Evolutionary conservation across 1,140 invertebrate genomes (phyloP), one percentile per base, ranked within the genome.

Genomic region (Micrasema minimum): DNA sequence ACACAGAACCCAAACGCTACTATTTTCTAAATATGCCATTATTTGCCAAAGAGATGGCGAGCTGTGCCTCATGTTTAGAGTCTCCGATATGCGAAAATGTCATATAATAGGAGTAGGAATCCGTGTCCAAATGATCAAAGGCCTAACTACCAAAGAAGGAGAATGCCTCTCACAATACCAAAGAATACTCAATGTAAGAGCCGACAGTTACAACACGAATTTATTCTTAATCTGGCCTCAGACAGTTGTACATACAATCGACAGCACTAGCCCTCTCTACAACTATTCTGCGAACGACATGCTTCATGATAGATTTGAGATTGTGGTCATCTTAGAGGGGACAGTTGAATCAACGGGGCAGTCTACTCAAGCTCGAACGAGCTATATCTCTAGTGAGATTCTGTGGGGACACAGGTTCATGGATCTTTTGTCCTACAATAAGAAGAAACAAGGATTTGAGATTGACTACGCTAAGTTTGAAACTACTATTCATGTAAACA

Each of bases 1-100:
- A 80, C 94, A 96, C 76, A 86, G 96, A 50, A 93, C 94, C 0
- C 90, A 97, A 80, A 98, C 96, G 0, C 84, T 98, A 4, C 85
- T 98, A 70, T 98, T 98, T 80, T 96, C 94, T 50, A 90, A 90
- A 73, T 90, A 94, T 78, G 94, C 94, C 0, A 92, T 95, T 1
- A 90, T 98, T 48, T 94, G 92, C 77, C 86, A 92, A 75, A 85
- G 94, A 59, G 89, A 95, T 79, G 93, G 93, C 4, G 88, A 92
- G 71, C 81, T 97, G 4, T 96, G 94, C 78, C 83, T 98, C 3
- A 91, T 96, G 87, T 96, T 97, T 78, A 84, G 96, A 23, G 94
- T 98, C 0, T 96, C 96, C 2, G 96, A 98, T 80, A 96, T 98
- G 91, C 85, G 96, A 50, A 96, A 95, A 79, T 96, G 93, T 4